Conservation (phyloP, 1,140 invertebrate species). For the Lordiphosa stackelbergi region DNA sequence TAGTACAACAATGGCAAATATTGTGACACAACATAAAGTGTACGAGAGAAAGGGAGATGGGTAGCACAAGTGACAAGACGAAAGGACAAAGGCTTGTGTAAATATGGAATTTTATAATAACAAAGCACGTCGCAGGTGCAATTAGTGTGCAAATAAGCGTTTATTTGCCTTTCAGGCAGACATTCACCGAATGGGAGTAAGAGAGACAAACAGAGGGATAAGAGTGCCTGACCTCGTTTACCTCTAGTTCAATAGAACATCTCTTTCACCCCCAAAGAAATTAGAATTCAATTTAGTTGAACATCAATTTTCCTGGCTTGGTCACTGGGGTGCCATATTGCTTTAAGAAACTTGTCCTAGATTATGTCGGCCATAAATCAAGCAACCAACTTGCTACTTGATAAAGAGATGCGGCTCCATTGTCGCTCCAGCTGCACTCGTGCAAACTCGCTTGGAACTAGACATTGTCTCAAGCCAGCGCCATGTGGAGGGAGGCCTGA, state of each 20-base stretch:
- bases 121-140: constrained; percentile 74
- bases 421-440: constrained; percentile 10
- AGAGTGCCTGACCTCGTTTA: constrained; percentile 49
- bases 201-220: background rate
- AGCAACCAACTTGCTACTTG: constrained; percentile 26
- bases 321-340: constrained; percentile 29
- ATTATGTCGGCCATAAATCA: constrained; percentile 47
- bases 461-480: constrained; percentile 43
- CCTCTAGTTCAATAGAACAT: constrained; percentile 16
- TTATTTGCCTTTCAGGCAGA: constrained; percentile 56
- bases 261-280: constrained; percentile 15
- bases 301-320: constrained; percentile 10
- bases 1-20: constrained; percentile 55
- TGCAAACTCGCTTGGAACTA: constrained; percentile 21
- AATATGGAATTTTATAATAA: constrained; percentile 75
- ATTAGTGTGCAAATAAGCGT: constrained; percentile 76
- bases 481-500: constrained; percentile 28
- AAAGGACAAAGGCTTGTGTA: constrained; percentile 47
- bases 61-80: constrained; percentile 8
- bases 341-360: constrained; percentile 42
- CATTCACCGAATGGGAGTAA: background rate
- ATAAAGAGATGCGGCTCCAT: constrained; percentile 16
- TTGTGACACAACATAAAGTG: constrained; percentile 55
- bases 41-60: constrained; percentile 11
- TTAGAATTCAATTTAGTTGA: constrained; percentile 60